Conservation (phyloP, 2,888 invertebrate genomes). For the Asteroscopus sphinx region DNA sequence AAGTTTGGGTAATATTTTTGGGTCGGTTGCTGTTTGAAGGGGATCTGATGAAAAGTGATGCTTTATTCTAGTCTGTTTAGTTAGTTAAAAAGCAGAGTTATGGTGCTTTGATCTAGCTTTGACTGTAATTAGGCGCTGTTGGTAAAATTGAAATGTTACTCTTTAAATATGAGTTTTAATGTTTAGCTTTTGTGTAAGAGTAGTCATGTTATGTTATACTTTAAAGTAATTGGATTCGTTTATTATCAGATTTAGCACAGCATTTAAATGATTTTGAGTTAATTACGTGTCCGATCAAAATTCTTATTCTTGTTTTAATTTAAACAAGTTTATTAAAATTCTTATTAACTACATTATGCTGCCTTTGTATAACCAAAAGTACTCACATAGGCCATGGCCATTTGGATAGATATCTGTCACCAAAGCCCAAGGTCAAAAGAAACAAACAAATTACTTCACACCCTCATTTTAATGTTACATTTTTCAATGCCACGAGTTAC, state of each 20-base stretch:
- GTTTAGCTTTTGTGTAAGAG: too few species aligned
- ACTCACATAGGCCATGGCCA: background rate
- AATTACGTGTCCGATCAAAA: too few species aligned
- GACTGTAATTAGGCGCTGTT: background rate
- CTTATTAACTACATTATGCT: background rate
- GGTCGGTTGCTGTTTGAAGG: slow-evolving; percentile 9
- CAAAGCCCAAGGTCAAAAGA: slow-evolving; percentile 13
- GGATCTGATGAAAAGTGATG: background rate
- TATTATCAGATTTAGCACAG: too few species aligned
- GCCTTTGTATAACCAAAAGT: background rate
- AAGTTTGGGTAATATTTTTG: slow-evolving; percentile 22
- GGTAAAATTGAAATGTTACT: too few species aligned
- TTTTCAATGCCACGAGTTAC: slow-evolving; percentile 42
- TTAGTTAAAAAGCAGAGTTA: background rate
- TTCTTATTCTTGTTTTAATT: too few species aligned
- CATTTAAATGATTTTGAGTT: too few species aligned
- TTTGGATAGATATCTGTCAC: slow-evolving; percentile 24
- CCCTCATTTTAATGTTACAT: slow-evolving; percentile 36
- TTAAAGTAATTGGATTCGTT: too few species aligned
- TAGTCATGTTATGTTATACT: too few species aligned
- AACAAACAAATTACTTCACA: slow-evolving; percentile 15
- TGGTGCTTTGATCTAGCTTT: background rate
- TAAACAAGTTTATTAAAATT: too few species aligned
- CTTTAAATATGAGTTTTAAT: too few species aligned
- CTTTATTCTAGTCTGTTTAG: slow-evolving; percentile 6